Evolutionary conservation across 2,888 invertebrate genomes (phyloP).

Genomic region (Halictus quadricinctus): DNA sequence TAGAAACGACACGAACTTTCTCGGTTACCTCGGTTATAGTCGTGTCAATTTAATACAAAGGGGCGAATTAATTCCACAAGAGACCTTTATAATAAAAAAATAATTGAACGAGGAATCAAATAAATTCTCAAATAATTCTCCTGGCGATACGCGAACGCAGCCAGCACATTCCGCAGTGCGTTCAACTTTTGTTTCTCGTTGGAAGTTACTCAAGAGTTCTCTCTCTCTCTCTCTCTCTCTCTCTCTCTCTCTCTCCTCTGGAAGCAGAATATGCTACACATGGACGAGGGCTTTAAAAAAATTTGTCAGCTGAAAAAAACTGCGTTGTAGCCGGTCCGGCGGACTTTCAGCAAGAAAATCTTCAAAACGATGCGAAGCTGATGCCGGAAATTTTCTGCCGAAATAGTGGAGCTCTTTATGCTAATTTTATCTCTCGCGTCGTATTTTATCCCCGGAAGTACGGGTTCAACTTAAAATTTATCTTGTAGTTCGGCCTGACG

Average conservation of each 20-base stretch:
- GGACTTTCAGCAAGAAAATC: slow-evolving; percentile 2
- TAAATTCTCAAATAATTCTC: background rate
- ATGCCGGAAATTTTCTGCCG: background rate
- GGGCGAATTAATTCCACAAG: background rate
- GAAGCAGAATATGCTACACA: background rate
- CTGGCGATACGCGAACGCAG: background rate
- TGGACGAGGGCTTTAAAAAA: background rate
- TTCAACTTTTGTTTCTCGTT: background rate
- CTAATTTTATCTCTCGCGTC: slow-evolving; percentile 12
- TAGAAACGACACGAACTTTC: background rate
- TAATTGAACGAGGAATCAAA: background rate
- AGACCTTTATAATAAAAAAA: background rate
- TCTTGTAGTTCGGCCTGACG: background rate
- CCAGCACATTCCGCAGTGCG: background rate
- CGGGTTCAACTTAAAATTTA: slow-evolving; percentile 17
- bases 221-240: too few relatives aligned
- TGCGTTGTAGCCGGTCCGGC: background rate
- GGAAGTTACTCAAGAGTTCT: background rate
- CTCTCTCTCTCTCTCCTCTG: too few relatives aligned
- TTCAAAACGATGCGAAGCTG: background rate
- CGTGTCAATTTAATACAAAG: background rate
- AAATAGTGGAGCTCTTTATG: slow-evolving; percentile 4
- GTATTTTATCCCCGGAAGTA: slow-evolving; percentile 5
- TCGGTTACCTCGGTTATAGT: background rate
- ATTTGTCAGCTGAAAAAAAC: slow-evolving; percentile 12